Evolutionary conservation across 2,113 vertebrate species (phyloP), one percentile per base, ranked within the genome.

Genomic region (Okapia johnstoni): DNA sequence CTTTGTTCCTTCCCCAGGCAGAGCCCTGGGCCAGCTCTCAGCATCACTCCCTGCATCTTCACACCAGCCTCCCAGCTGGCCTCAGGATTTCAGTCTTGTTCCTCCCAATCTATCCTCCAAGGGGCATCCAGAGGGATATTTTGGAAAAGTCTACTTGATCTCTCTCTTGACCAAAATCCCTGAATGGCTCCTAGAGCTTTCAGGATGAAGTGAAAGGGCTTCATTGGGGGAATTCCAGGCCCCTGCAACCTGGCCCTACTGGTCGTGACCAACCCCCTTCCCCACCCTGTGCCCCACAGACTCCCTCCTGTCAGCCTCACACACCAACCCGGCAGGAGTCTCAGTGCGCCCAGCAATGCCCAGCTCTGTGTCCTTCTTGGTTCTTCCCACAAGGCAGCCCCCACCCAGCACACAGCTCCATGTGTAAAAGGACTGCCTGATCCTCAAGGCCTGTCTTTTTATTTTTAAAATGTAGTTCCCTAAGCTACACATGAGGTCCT

Each of bases 291-390:
- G 19, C 16, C 55, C 23, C 52, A n/a, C 10, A 26, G 4, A 23
- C 60, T 50, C 43, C 79, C 48, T 48, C 43, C 36, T 21, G 54
- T 50, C 4, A 88, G 63, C 28, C 0, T 0, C 52, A 66, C 48
- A 46, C 7, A 50, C 3, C 76, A 33, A 40, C 48, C n/a, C 0
- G 2, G 13, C 7, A 23, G 7, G 43, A n/a, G 57, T 63, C 84
- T 19, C 0, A 0, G 23, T 17, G 54, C 10, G 11, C 61, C 48
- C 57, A 30, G 50, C 19, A n/a, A 52, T 17, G 7, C 85, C 66
- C 10, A 6, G 13, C 70, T 55, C 58, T 28, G 25, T 12, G 52
- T 52, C 46, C 57, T 85, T 81, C 48, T 57, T 28, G n/a, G 9
- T n/a, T 66, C 43, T 76, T 23, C 21, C 50, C 58, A 46, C 13